Evolutionary conservation across 2,888 invertebrate genomes (phyloP).

Genomic region (Pilophorus perplexus): DNA sequence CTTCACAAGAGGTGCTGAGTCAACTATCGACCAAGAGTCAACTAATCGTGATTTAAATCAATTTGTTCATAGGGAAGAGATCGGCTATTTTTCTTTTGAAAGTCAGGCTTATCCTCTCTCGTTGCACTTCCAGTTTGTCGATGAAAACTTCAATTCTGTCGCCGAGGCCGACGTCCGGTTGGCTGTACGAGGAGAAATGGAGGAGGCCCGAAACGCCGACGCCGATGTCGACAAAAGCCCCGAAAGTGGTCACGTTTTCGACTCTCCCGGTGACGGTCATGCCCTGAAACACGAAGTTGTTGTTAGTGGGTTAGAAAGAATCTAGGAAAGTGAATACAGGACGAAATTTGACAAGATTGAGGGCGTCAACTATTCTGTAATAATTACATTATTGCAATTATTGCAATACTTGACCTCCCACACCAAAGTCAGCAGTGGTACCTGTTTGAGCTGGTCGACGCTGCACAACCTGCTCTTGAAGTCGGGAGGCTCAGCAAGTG

Average conservation of each 20-base stretch:
- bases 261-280: constrained; percentile 64
- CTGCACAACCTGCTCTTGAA: constrained; percentile 20
- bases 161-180: constrained; percentile 10
- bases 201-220: constrained; percentile 54
- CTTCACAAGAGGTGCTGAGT: neutral
- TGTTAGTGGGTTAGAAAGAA: no score
- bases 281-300: no score
- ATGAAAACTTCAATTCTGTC: constrained; percentile 17
- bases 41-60: constrained; percentile 5
- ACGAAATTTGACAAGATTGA: no score
- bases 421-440: no score
- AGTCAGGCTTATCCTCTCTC: constrained; percentile 11
- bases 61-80: constrained; percentile 32
- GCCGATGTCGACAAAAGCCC: constrained; percentile 86
- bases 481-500: constrained; percentile 45
- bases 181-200: neutral
- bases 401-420: no score
- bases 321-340: no score
- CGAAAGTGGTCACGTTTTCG: constrained; percentile 83
- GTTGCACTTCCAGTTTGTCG: constrained; percentile 9
- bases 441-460: constrained; percentile 5
- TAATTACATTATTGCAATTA: no score
- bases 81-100: constrained; percentile 11
- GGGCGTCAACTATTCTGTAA: no score
- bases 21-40: neutral